Conservation (phyloP, 1,140 invertebrate species). For the Dendroctonus ponderosae region DNA sequence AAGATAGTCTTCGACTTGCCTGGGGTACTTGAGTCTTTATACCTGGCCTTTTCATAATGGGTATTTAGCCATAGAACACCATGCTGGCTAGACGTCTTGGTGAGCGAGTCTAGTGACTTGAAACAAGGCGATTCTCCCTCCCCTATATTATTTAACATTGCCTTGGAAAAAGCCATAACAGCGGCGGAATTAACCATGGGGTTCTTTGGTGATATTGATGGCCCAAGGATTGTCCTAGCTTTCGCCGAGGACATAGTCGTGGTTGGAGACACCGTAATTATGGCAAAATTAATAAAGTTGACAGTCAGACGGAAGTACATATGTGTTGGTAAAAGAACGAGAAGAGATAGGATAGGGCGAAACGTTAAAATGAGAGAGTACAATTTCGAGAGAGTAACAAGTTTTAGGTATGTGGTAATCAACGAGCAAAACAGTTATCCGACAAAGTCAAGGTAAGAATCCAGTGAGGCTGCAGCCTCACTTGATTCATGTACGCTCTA, state of each 20-base stretch:
- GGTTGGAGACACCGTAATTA: constrained; percentile 5
- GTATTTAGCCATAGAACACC: no score
- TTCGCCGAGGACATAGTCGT: constrained; percentile 20
- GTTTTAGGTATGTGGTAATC: background rate
- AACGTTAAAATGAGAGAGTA: constrained; percentile 8
- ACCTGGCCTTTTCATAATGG: no score
- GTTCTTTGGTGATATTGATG: background rate
- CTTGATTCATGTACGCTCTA: no score
- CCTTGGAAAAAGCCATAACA: constrained; percentile 13
- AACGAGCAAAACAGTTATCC: background rate
- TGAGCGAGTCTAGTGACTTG: background rate
- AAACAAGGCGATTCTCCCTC: constrained; percentile 12
- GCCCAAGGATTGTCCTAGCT: constrained; percentile 9
- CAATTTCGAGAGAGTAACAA: no score
- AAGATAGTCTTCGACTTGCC: no score
- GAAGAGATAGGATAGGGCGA: constrained; percentile 5
- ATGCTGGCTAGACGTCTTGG: no score
- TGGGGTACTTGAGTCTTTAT: no score
- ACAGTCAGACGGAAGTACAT: constrained; percentile 6
- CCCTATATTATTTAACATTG: constrained; percentile 10
- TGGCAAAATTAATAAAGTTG: background rate
- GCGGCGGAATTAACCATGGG: constrained; percentile 4
- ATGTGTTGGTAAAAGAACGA: background rate
- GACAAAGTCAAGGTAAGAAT: background rate
- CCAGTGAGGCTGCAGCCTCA: no score